phyloP scores from a whole-genome alignment of 2,797 vertebrate genomes.

The Garrulus glandarius region DNA sequence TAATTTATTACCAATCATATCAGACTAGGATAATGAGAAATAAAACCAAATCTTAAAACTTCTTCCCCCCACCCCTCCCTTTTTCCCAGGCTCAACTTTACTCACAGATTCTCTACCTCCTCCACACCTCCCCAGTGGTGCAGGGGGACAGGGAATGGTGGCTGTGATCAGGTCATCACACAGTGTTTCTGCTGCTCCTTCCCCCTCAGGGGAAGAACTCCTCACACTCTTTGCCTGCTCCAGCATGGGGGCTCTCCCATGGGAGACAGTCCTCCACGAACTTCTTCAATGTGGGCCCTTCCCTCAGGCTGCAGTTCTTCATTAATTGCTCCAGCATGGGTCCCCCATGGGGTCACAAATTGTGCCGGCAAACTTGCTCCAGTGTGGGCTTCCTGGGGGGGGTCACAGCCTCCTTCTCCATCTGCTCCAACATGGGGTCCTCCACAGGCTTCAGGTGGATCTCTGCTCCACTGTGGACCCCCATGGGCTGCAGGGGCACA shows the following conservation, averaged over 20 bases:
- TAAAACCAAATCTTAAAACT: background rate
- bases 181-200: background rate
- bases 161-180: background rate
- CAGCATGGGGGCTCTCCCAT: background rate
- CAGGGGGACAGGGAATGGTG: background rate
- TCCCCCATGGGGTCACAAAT: background rate
- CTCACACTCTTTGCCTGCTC: background rate
- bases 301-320: background rate
- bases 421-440: background rate
- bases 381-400: background rate
- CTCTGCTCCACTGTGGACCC: background rate
- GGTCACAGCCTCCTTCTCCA: background rate
- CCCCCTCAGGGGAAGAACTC: background rate
- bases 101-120: background rate
- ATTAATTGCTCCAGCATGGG: background rate
- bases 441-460: background rate
- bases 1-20: background rate
- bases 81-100: background rate
- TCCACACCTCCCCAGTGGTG: background rate
- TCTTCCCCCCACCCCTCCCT: background rate
- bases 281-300: background rate
- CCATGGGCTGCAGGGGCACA: background rate
- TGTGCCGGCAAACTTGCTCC: background rate
- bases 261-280: background rate
- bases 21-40: background rate